Evolutionary conservation across 2,888 invertebrate genomes (phyloP).

Genomic region (Leptopilina drosophilae): DNA sequence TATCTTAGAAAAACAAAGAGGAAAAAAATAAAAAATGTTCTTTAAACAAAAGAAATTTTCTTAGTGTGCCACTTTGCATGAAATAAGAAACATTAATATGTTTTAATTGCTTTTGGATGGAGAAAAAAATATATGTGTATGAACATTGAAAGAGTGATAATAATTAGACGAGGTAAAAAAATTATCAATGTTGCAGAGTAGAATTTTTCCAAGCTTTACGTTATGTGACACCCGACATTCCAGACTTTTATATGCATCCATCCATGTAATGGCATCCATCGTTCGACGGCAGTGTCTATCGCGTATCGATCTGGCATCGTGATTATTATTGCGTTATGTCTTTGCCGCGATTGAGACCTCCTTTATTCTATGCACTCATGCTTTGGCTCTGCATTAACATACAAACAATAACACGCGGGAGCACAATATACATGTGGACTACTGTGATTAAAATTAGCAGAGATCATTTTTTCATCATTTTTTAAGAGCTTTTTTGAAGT

Average conservation of each 20-base stretch:
- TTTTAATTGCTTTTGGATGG: too few relatives aligned
- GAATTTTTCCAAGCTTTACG: constrained; percentile 51
- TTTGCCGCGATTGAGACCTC: constrained; percentile 70
- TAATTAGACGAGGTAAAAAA: constrained; percentile 29
- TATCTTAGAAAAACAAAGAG: too few relatives aligned
- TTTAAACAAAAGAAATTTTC: too few relatives aligned
- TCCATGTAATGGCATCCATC: constrained; percentile 63
- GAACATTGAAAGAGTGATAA: background rate
- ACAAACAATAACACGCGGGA: constrained; percentile 32
- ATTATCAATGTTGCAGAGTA: constrained; percentile 38
- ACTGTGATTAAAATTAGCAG: too few relatives aligned
- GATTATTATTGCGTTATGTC: constrained; percentile 71
- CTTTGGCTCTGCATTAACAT: constrained; percentile 42
- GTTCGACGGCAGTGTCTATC: constrained; percentile 66
- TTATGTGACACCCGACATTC: constrained; percentile 61
- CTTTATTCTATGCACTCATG: constrained; percentile 57
- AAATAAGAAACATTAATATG: too few relatives aligned
- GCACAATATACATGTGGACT: background rate
- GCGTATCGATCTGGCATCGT: constrained; percentile 72
- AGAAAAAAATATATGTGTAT: constrained; percentile 2
- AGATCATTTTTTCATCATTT: too few relatives aligned
- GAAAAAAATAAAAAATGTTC: too few relatives aligned
- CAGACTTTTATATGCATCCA: constrained; percentile 61
- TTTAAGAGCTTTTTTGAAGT: too few relatives aligned
- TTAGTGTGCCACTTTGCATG: too few relatives aligned